Evolutionary conservation across 2,797 vertebrate species (phyloP).

Genomic region (Hapalemur alaotrensis): DNA sequence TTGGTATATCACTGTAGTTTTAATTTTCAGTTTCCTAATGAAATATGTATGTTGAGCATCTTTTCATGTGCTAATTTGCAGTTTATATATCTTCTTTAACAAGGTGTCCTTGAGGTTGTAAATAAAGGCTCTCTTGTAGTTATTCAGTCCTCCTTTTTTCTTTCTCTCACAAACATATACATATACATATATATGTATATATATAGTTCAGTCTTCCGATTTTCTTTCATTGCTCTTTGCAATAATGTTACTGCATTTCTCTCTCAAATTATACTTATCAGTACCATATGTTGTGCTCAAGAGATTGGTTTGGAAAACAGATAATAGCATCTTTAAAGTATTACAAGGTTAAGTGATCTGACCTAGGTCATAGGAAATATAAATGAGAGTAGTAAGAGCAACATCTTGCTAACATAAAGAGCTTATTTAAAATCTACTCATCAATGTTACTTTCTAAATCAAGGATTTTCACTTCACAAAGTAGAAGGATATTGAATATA

Average conservation of each 20-base stretch:
- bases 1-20: neutral
- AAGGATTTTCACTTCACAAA: neutral
- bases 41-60: neutral
- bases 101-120: neutral
- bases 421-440: neutral
- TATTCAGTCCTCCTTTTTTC: neutral
- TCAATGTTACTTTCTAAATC: neutral
- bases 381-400: neutral
- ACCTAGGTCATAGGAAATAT: neutral
- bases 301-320: constrained; percentile 9
- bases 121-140: neutral
- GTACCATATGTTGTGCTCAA: neutral
- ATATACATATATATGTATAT: neutral
- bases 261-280: neutral
- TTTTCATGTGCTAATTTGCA: neutral
- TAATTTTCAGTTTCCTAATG: neutral
- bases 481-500: neutral
- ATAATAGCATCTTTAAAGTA: neutral
- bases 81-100: neutral
- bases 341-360: constrained; percentile 10
- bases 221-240: neutral
- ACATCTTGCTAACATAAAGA: neutral
- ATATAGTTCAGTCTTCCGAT: neutral
- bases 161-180: neutral
- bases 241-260: neutral